Base-by-base conservation (phyloP, 2,888 invertebrate species). In the Erannis defoliaria region DNA sequence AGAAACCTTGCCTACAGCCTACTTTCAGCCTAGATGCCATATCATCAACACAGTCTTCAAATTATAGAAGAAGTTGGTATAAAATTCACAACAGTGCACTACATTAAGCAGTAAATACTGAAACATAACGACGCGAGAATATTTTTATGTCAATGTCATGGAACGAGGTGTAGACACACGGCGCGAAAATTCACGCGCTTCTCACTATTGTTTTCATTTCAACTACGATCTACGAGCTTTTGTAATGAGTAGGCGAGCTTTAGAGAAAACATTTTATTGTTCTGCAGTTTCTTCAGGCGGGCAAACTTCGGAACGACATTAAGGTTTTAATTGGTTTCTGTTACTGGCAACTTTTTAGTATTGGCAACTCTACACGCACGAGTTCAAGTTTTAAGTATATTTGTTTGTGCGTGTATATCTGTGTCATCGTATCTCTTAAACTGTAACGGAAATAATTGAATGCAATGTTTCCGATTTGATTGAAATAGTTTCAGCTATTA, bases 81-180 rank as follows among this genome's bases (percentile, higher is more conserved):
- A 23, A 26, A 35, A 35, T 14, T n/a, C 14, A 35, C 14, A 35
- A 35, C n/a, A 45, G 16, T 29, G n/a, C 48, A 48, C 19, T 19
- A 31, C 19, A 48, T 33, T 16, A 19, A 19, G 29, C n/a, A n/a
- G 19, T 48, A 19, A 29, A 43, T 8, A 14, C 6, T 51, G 26
- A 55, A 50, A 37, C 18, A 31, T 45, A 59, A 38, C 33, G 42
- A 42, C 14, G 35, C 21, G 16, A 9, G 23, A 19, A 38, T 23
- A 35, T 53, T 53, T 61, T 62, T 35, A 51, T 57, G 53, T 49
- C 62, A 62, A 62, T 62, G 62, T 62, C 62, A 57, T 46, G 56
- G 56, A 37, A 35, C 29, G 55, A 49, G 49, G 49, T 49, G 54
- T 54, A 33, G 59, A 59, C 60, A 43, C 33, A 51, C 55, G 60